Evolutionary conservation across 2,113 vertebrate genomes (phyloP), one percentile per base, ranked within the genome.

Genomic region (Neolamprologus caudopunctatus): DNA sequence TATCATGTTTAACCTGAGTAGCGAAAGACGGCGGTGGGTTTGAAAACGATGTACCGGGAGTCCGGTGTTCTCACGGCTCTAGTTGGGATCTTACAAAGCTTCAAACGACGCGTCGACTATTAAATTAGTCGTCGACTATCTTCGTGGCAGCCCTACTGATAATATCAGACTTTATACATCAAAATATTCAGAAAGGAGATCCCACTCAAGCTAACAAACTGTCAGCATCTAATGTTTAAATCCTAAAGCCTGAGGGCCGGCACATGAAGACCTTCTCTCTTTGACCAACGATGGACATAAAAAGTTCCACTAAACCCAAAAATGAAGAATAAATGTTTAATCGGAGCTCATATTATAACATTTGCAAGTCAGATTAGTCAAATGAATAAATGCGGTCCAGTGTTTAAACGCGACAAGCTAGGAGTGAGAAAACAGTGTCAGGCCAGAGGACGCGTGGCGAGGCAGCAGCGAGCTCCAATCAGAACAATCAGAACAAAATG

Each of bases 21-120:
- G n/a, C n/a, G n/a, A n/a, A n/a, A n/a, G n/a, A n/a, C n/a, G n/a
- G n/a, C n/a, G n/a, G n/a, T n/a, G n/a, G n/a, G n/a, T n/a, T n/a
- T n/a, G n/a, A n/a, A n/a, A n/a, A n/a, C n/a, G n/a, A n/a, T n/a
- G n/a, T n/a, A n/a, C n/a, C n/a, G n/a, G n/a, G n/a, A n/a, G n/a
- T n/a, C n/a, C n/a, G n/a, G n/a, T n/a, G n/a, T n/a, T n/a, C n/a
- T n/a, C n/a, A n/a, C n/a, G n/a, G n/a, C n/a, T n/a, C n/a, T n/a
- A n/a, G n/a, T 47, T 16, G 42, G 0, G 42, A 47, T 47, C 42
- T 47, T 47, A 47, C 42, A 7, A 47, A 47, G 6, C 42, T 47
- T 47, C 14, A 47, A 16, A 47, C 42, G 6, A 7, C 0, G 6
- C 2, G 0, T 45, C 6, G 42, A 45, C 42, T 45, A 16, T 45